phyloP scores from a whole-genome alignment of 2,797 vertebrate genomes.

The Brachyrhaphis roseni region DNA sequence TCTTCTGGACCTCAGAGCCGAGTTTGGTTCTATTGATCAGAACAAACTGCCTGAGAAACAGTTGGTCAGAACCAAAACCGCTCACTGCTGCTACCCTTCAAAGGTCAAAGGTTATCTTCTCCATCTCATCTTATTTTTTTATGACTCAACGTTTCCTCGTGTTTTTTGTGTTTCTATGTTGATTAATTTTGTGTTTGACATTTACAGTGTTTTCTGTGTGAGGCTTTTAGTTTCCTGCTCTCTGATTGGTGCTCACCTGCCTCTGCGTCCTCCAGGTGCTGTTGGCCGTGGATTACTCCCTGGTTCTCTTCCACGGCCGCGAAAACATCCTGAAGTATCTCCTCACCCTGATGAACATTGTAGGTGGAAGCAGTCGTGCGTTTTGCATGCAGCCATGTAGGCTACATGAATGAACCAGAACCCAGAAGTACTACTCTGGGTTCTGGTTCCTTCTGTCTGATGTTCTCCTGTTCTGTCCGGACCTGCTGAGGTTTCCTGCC shows the following conservation, averaged over 20 bases:
- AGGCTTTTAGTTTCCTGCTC: not conserved
- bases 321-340: slow-evolving; percentile 96
- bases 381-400: not conserved
- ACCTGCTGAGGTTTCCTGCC: not conserved
- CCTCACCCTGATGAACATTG: slow-evolving; percentile 96
- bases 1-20: not conserved
- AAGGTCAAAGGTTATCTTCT: not conserved
- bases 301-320: slow-evolving; percentile 92
- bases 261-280: slow-evolving; percentile 79
- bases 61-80: not conserved
- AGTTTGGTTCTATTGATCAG: not conserved
- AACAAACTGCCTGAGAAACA: not conserved
- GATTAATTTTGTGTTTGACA: not conserved
- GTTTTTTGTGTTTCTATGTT: not conserved
- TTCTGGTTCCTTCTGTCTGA: not conserved
- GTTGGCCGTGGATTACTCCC: slow-evolving; percentile 92
- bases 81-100: not conserved
- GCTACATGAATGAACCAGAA: not conserved
- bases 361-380: slow-evolving; percentile 71
- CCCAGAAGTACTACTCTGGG: not conserved
- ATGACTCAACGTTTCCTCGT: not conserved
- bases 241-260: not conserved
- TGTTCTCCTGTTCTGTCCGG: not conserved
- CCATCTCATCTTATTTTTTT: not conserved
- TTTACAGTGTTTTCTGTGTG: not conserved